Evolutionary conservation across 2,113 vertebrate species (phyloP), one percentile per base, ranked within the genome.

Genomic region (Polypterus bichir): DNA sequence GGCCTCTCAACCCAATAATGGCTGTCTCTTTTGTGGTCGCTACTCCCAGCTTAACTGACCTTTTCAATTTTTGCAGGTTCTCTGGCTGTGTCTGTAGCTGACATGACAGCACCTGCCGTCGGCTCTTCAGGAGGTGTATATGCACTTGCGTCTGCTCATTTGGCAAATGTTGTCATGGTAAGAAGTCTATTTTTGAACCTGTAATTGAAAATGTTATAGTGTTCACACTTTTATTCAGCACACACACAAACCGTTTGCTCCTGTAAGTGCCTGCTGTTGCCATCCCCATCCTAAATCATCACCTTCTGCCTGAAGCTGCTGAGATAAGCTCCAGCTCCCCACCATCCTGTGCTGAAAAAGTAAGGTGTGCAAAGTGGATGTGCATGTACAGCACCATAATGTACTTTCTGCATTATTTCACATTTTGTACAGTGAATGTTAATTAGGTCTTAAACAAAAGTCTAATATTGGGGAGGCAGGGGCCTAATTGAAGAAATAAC

Each of bases 121-220:
- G 96, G 96, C 7, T 97, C 94, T 46, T 98, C 94, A 3, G 96
- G 92, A 67, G 96, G 96, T 1, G 94, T 97, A 5, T 98, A 97
- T 4, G 94, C 96, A 0, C 88, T 98, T 6, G 89, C 97, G 71
- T 97, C 96, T 2, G 96, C 96, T 64, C 96, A 98, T 75, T 81
- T 98, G 69, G 94, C 94, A 73, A 98, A 97, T 65, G 91, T 98
- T 11, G 96, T 97, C 58, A 98, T 98, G 94, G 96, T 98, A 83
- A 89, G 84, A 71, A 71, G 73, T 64, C 48, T 45, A 9, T 5
- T 4, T 3, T 0, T 10, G 27, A 27, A 27, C 27, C 27, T 27
- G 27, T 27, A 1, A 27, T 27, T 27, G 27, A 27, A 5, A 55
- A 9, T 44, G 5, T 10, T 47, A 4, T 44, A 47, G 6, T 11